Percentiles rank a stretch among this genome's conserved stretches.
Evolutionary conservation across 2,797 vertebrate genomes (phyloP).

Genomic region (Miichthys miiuy): DNA sequence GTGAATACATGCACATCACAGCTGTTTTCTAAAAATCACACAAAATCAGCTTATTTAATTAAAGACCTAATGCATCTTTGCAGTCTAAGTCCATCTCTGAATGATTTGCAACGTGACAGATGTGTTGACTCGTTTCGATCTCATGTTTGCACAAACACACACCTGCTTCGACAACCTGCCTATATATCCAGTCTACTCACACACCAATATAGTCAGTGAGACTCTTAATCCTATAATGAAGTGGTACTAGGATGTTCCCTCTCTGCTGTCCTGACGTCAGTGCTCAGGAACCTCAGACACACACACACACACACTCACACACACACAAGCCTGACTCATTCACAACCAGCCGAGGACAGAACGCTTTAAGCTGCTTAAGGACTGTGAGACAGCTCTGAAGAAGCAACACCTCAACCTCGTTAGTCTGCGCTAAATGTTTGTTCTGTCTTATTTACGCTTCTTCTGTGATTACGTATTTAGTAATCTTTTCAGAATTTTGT

Average conservation of each 20-base stretch:
- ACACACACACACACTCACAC: slow-evolving; percentile 3
- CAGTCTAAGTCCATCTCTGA: neutral
- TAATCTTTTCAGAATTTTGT: neutral
- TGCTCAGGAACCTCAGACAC: slow-evolving; percentile 18
- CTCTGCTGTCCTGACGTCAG: slow-evolving; percentile 65
- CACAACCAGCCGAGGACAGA: slow-evolving; percentile 22
- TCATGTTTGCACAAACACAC: slow-evolving; percentile 8
- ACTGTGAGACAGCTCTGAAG: slow-evolving; percentile 9
- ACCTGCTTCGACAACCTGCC: slow-evolving; percentile 27
- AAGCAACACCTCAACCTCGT: slow-evolving; percentile 13
- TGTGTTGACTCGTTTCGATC: neutral
- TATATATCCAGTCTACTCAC: slow-evolving; percentile 2
- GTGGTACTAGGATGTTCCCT: slow-evolving; percentile 81
- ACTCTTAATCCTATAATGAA: slow-evolving; percentile 77
- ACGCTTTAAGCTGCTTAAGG: slow-evolving; percentile 61
- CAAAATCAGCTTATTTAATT: neutral
- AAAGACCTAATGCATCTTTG: neutral
- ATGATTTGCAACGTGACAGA: neutral
- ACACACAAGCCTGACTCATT: slow-evolving; percentile 37
- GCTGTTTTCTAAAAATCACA: neutral
- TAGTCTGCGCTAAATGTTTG: neutral
- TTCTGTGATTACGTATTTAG: neutral
- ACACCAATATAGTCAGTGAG: slow-evolving; percentile 35
- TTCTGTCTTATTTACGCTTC: neutral
- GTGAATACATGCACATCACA: neutral